Base-by-base conservation (phyloP, 2,888 invertebrate species). In the Drosophila maculinotata region DNA sequence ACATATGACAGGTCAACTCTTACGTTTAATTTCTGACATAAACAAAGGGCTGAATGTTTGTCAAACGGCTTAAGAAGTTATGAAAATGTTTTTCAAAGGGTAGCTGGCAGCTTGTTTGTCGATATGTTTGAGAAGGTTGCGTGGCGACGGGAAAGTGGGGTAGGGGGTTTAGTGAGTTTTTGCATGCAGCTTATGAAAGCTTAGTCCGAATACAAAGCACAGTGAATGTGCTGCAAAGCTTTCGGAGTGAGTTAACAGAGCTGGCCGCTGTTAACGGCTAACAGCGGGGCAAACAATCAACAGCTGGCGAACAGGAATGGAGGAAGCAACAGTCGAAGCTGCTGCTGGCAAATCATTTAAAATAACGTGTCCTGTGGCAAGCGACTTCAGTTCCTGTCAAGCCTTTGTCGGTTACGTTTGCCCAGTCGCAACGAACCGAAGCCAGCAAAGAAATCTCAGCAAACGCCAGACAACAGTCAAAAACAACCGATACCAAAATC, bases 361-460 rank as follows among this genome's bases (percentile, higher is more conserved):
- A 81, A 72, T 53, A 66, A 59, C 67, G 67, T 66, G 72, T 80
- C 81, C 84, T 69, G 57, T 52, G 60, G 53, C 49, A 39, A 20
- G 23, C 39, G 62, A 62, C 66, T 76, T 83, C 68, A 83, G 82
- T 83, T 83, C 87, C 82, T 87, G 82, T 79, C 85, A 71, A 87
- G 85, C 65, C 78, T 70, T 80, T 65, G 81, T 86, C 72, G 78
- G 84, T 86, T 58, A 54, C 80, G 78, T 69, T 80, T 72, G 72
- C 76, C 69, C 51, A 71, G 62, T 41, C 33, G 51, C 73, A 67
- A 44, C 67, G 45, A 74, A 36, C 65, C 53, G 51, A 58, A 72
- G 44, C 26, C 12, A 59, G 69, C 45, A 30, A 42, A 68, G 33
- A 28, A 49, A 12, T 15, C 42, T 35, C 53, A 52, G 38, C 45